Conservation (phyloP, 2,797 vertebrate genomes). For the Chelmon rostratus region DNA sequence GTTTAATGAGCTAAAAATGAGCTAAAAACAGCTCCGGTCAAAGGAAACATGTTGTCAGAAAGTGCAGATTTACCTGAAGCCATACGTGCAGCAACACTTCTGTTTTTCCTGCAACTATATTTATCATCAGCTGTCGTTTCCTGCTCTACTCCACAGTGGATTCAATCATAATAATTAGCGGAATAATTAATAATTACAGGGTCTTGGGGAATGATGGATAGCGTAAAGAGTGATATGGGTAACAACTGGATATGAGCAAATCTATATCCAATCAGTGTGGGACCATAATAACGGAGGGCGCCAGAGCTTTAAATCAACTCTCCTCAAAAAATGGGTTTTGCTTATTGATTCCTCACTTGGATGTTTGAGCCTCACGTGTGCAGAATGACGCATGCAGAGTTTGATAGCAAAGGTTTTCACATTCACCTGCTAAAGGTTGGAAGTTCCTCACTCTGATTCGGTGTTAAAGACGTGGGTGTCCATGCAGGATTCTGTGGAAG, state of each 20-base stretch:
- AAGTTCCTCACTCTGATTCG: background rate
- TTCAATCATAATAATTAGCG: background rate
- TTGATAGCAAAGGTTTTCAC: background rate
- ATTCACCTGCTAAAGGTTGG: background rate
- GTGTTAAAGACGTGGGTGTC: background rate
- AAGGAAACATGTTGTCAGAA: background rate
- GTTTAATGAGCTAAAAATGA: slow-evolving; percentile 50
- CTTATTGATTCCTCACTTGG: background rate
- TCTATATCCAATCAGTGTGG: background rate
- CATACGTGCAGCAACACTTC: background rate
- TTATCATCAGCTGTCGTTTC: background rate
- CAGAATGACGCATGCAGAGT: background rate
- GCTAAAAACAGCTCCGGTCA: slow-evolving; percentile 1
- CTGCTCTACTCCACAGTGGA: background rate
- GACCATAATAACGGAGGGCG: background rate
- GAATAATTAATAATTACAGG: background rate
- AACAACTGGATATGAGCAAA: background rate
- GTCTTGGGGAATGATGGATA: background rate
- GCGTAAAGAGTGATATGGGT: background rate
- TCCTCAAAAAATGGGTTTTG: background rate
- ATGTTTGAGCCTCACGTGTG: background rate
- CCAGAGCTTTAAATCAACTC: background rate
- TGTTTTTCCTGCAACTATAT: background rate
- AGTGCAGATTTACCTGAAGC: slow-evolving; percentile 2
- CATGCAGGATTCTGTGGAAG: background rate